These are phyloP conservation scores for Tupaia tana DNA, from an alignment of 2,113 vertebrate genomes.

Conservation along the genomic window DNA sequence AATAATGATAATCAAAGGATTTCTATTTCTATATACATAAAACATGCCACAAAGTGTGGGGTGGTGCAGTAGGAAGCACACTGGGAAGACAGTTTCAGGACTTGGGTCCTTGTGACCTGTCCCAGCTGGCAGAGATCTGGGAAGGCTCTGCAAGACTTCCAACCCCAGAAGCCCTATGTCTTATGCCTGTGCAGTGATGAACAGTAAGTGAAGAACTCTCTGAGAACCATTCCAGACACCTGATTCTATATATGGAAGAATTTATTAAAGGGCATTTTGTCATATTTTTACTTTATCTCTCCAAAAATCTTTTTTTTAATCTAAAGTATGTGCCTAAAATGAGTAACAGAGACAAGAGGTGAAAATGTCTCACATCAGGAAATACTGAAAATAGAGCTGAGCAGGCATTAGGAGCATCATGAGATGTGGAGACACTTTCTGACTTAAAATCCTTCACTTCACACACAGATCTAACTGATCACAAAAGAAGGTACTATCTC, in stretches of 20 bases:
- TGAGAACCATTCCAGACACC: background rate
- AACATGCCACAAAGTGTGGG: background rate
- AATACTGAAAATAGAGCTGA: slow-evolving; percentile 1
- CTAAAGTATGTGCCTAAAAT: slow-evolving; percentile 20
- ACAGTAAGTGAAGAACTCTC: background rate
- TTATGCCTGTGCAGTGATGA: background rate
- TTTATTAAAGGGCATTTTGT: slow-evolving; percentile 11
- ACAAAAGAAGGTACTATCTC: slow-evolving; percentile 18
- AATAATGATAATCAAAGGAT: background rate
- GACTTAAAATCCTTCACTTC: slow-evolving; percentile 34
- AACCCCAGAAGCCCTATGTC: background rate
- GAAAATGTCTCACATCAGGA: background rate
- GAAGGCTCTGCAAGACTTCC: background rate
- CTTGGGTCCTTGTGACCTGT: background rate
- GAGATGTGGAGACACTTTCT: slow-evolving; percentile 11
- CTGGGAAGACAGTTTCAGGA: background rate
- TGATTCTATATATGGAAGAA: slow-evolving; percentile 36
- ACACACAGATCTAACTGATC: background rate
- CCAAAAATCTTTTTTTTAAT: slow-evolving; percentile 46
- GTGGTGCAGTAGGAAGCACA: background rate
- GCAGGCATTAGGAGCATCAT: background rate
- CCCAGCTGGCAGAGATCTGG: background rate
- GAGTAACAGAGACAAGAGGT: slow-evolving; percentile 17
- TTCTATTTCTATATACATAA: slow-evolving; percentile 23
- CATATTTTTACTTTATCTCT: slow-evolving; percentile 55